Conservation (phyloP, 2,113 vertebrate genomes). For the Helogale parvula region DNA sequence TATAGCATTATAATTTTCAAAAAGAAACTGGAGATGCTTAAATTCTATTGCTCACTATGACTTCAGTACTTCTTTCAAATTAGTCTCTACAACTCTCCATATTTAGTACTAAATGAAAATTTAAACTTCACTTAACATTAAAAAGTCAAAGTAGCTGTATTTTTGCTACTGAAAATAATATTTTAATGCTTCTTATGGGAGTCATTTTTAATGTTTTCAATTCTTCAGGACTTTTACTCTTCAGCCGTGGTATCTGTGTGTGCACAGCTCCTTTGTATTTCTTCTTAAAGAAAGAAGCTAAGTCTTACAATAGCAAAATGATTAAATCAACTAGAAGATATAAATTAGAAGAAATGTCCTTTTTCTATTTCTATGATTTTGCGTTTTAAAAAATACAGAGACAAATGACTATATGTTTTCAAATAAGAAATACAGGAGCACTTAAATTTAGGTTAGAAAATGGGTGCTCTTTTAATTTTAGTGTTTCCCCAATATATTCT, state of each 20-base stretch:
- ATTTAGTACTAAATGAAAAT: conserved; percentile 32
- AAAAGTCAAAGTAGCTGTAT: conserved; percentile 21
- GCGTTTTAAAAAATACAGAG: background rate
- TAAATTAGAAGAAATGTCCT: background rate
- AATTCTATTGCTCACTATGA: conserved; percentile 63
- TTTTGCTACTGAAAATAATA: conserved; percentile 62
- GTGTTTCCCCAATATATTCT: background rate
- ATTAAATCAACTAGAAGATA: background rate
- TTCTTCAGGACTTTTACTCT: background rate
- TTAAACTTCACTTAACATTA: conserved; percentile 76
- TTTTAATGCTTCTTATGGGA: background rate
- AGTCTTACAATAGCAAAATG: background rate
- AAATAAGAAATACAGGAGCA: background rate
- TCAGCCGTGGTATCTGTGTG: background rate
- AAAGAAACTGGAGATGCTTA: conserved; percentile 72
- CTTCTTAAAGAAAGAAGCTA: background rate
- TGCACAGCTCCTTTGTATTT: background rate
- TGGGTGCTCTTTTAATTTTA: background rate
- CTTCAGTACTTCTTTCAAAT: conserved; percentile 40
- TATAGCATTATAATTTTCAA: conserved; percentile 63
- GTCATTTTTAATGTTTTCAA: background rate
- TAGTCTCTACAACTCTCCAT: conserved; percentile 46
- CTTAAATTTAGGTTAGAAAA: conserved; percentile 7
- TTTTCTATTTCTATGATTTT: background rate
- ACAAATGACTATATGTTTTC: background rate